Evolutionary conservation across 2,888 invertebrate genomes (phyloP), one percentile per base, ranked within the genome.

Genomic region (Digitonthophagus gazella): DNA sequence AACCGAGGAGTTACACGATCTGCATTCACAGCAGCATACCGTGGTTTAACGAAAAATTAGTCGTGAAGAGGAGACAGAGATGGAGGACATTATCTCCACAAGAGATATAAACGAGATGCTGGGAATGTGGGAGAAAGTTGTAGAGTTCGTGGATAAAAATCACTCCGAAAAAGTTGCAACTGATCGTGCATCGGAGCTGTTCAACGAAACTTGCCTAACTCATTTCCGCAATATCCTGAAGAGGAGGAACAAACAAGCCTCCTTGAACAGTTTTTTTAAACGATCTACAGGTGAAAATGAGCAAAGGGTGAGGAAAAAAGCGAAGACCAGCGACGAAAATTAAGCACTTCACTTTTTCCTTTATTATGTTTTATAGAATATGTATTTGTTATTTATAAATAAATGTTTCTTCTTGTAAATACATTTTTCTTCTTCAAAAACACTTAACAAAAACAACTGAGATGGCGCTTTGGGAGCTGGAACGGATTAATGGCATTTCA

Each of bases 191-290:
- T 69, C 67, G 67, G 69, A 64, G 69, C 22, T 67, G 64, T 69
- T 69, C 28, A 69, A 69, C 3, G 85, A 84, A 44, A 8, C 61
- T 63, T 22, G 22, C 22, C 6, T 22, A 22, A 6, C 22, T 22
- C 22, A 68, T 70, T 70, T 70, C 63, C 58, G 58, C 65, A 65
- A 68, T 28, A 70, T 70, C 16, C 68, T 68, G 68, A 70, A 70
- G 58, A 65, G 65, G 61, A 58, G 68, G 66, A 69, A 67, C 65
- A 71, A 71, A 71, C 67, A 71, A 69, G 67, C 58, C 64, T 69
- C 66, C 67, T 69, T 69, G 54, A 67, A 71, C 67, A 70, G 68
- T 64, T 65, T 68, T 64, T 67, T 70, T 65, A 65, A 69, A 69
- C 68, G 68, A 44, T 58, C 64, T 67, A 56, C 69, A 58, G 67